Percentiles rank a stretch among this genome's conserved stretches.
phyloP scores from a whole-genome alignment of 2,888 invertebrate species.

The Macaria liturata region DNA sequence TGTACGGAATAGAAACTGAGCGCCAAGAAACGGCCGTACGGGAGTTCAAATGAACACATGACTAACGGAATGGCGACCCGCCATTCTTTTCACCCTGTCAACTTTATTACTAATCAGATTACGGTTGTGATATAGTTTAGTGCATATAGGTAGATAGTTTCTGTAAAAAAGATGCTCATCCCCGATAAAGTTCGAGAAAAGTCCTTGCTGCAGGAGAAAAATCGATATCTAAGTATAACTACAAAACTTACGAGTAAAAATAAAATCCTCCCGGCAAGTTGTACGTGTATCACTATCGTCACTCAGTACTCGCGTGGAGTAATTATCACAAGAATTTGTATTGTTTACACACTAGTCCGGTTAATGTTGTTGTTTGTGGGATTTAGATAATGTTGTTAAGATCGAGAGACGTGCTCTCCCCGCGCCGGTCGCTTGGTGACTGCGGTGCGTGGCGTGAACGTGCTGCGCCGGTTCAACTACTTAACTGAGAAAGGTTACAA shows the following conservation, averaged over 20 bases:
- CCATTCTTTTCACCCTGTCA: constrained; percentile 51
- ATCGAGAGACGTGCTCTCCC: constrained; percentile 41
- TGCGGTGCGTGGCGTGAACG: constrained; percentile 57
- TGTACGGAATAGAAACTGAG: constrained; percentile 23
- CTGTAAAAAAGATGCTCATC: neutral
- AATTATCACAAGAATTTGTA: constrained; percentile 47
- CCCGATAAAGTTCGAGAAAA: neutral
- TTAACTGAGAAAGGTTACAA: constrained; percentile 44
- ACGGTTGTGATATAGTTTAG: too few species aligned
- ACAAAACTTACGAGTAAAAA: constrained; percentile 36
- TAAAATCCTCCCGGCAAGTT: constrained; percentile 35
- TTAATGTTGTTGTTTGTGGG: constrained; percentile 22
- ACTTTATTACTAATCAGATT: constrained; percentile 9
- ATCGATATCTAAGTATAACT: constrained; percentile 52
- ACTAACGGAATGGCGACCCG: constrained; percentile 65
- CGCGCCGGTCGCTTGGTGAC: constrained; percentile 51
- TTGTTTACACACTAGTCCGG: constrained; percentile 43
- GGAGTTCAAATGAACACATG: constrained; percentile 64
- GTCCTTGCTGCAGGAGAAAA: constrained; percentile 33
- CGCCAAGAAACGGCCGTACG: constrained; percentile 22
- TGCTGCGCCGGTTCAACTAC: constrained; percentile 52
- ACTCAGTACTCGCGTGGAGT: constrained; percentile 31
- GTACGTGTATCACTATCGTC: constrained; percentile 43
- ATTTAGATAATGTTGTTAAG: constrained; percentile 33
- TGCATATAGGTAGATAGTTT: too few species aligned